Evolutionary conservation across 1,140 invertebrate genomes (phyloP), one percentile per base, ranked within the genome.

Genomic region (Papilio polyxenes): DNA sequence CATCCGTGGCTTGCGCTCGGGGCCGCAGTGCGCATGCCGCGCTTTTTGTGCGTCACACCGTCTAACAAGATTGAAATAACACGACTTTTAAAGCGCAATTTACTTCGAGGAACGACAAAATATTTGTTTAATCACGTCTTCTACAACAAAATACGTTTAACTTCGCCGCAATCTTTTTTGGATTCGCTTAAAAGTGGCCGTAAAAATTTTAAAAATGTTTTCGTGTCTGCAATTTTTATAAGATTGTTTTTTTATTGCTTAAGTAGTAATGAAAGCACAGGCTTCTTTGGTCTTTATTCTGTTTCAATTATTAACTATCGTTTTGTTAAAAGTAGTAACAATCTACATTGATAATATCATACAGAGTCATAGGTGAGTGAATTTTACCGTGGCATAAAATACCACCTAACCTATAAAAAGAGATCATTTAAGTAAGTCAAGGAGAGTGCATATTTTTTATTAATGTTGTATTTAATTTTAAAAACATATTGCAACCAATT

Each of bases 51-150:
- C 88, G 87, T 85, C 89, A 89, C 86, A 85, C 87, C 86, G 88
- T 93, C 91, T 92, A 91, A 92, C 89, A 85, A 91, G 89, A 93
- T 89, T 90, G 89, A 90, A 92, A 92, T 92, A 92, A 89, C 87
- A 88, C 83, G 86, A 83, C 88, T 90, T 92, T 89, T 86, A 89
- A 89, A 85, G 82, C 53, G 82, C 81, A 82, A 86, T 90, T 87
- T 87, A 84, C 84, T 89, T 85, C 86, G 81, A 80, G 83, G 86
- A 90, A 89, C 81, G 81, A 83, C 84, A 84, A 83, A 82, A 82
- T 82, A 86, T 83, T 83, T 83, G 77, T 82, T 82, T 81, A 83
- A 82, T 85, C 77, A 77, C 62, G 78, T 80, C 59, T 48, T 49
- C 76, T 40, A 53, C 20, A 53, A 10, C 40, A 48, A 65, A 80